Evolutionary conservation across 1,140 invertebrate genomes (phyloP).

Genomic region (Drosophila cardini): DNA sequence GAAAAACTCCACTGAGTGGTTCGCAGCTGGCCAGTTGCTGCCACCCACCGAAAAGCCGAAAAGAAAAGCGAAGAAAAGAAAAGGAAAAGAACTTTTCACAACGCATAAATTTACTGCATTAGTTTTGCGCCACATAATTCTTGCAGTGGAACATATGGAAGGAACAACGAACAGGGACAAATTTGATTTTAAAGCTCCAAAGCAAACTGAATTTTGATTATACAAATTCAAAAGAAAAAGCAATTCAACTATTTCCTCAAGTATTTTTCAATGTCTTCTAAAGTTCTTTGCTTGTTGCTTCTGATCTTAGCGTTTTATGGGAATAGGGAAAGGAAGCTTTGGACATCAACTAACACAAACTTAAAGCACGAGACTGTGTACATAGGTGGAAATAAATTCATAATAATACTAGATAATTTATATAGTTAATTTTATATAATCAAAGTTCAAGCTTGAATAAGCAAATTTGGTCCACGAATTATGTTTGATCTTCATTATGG

Average conservation of each 20-base stretch:
- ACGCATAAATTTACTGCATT: slow-evolving; percentile 79
- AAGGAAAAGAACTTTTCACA: slow-evolving; percentile 71
- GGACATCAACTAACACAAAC: too few species aligned
- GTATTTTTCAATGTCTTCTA: background rate
- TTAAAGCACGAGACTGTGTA: too few species aligned
- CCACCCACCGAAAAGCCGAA: slow-evolving; percentile 23
- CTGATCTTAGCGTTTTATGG: too few species aligned
- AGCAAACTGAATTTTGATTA: slow-evolving; percentile 76
- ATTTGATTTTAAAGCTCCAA: slow-evolving; percentile 70
- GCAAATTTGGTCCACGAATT: background rate
- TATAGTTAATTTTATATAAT: too few species aligned
- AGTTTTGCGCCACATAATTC: slow-evolving; percentile 81
- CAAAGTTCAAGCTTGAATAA: too few species aligned
- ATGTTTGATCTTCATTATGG: background rate
- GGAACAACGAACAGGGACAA: slow-evolving; percentile 42
- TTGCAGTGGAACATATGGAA: slow-evolving; percentile 70
- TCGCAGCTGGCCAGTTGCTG: slow-evolving; percentile 63
- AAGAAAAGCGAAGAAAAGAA: background rate
- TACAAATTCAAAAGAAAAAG: slow-evolving; percentile 23
- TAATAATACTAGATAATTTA: too few species aligned
- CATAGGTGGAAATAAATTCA: too few species aligned
- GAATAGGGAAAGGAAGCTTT: too few species aligned
- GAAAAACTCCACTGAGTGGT: slow-evolving; percentile 63
- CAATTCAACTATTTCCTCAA: background rate
- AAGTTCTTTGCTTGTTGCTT: too few species aligned